Base-by-base conservation (phyloP, 1,140 invertebrate genomes). In the Euura saliciscinereae region DNA sequence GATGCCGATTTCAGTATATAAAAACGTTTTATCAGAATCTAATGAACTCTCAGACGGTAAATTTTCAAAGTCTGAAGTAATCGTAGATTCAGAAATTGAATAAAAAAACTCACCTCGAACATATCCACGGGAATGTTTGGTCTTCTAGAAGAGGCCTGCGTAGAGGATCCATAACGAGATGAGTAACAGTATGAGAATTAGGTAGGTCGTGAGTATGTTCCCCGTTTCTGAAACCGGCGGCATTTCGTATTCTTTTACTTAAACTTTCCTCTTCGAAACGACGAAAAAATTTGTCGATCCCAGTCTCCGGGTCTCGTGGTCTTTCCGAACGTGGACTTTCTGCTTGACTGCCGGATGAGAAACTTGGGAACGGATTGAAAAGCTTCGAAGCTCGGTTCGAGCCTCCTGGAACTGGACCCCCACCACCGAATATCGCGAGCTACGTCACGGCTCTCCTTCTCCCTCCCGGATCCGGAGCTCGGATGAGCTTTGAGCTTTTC, bases 181-280 rank as follows among this genome's bases (percentile, higher is more conserved):
- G 10, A 89, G 77, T 13, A 89, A 78, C 43, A 87, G 73, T 28
- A 89, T 81, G 2, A 89, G 79, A 66, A 89, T 89, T 8, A 87
- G 78, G 72, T 89, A 89, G 3, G 88, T 89, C n/a, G 84, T 88
- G 51, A 89, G 73, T 70, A 89, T 79, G 71, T 87, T 88, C 67
- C 81, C 79, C 10, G 88, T 87, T 73, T 89, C 88, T 74, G 81
- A 76, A n/a, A 73, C 77, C 70, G 78, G 70, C 44, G 83, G 79
- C 77, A 85, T 82, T 28, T 28, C 28, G 28, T 28, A 28, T 28
- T 28, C 28, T 28, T 28, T 28, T 28, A 28, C 28, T 28, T 28
- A 28, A 28, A 28, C 28, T 28, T 28, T 28, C 28, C 28, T 28
- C 28, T 28, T 28, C 28, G 28, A 28, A 28, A 28, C 28, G 28